Conservation (phyloP, 1,140 invertebrate genomes). For the Monochamus saltuarius region DNA sequence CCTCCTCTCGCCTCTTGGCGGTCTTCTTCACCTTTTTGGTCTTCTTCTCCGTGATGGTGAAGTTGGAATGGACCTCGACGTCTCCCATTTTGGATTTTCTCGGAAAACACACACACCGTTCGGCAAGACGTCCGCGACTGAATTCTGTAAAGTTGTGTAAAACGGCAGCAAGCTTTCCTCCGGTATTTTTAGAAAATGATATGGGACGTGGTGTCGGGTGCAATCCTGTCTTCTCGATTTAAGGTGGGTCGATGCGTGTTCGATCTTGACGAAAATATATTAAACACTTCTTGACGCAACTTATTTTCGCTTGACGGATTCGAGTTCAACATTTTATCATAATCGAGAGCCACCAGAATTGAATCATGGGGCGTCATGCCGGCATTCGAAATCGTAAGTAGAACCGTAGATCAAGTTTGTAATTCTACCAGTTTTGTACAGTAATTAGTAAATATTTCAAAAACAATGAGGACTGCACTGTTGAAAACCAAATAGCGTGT, state of each 20-base stretch:
- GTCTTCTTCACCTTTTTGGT: slow-evolving; percentile 87
- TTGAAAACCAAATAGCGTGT: too few relatives aligned
- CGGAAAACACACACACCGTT: slow-evolving; percentile 32
- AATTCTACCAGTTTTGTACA: too few relatives aligned
- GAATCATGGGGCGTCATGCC: neutral
- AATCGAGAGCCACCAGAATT: neutral
- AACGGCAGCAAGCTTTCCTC: slow-evolving; percentile 40
- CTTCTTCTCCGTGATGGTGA: slow-evolving; percentile 79
- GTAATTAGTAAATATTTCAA: too few relatives aligned
- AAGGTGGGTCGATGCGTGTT: slow-evolving; percentile 14
- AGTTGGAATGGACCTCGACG: slow-evolving; percentile 82
- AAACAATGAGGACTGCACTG: too few relatives aligned
- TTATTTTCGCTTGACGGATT: slow-evolving; percentile 20
- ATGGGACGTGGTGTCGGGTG: slow-evolving; percentile 51
- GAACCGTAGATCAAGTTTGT: neutral
- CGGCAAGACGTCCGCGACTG: slow-evolving; percentile 37
- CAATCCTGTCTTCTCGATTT: slow-evolving; percentile 20
- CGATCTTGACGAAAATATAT: slow-evolving; percentile 32
- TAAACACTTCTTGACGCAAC: slow-evolving; percentile 36
- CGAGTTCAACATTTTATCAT: slow-evolving; percentile 4
- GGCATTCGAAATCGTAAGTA: neutral
- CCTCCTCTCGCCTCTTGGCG: slow-evolving; percentile 70
- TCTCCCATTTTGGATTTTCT: slow-evolving; percentile 67
- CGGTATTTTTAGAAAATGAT: slow-evolving; percentile 53
- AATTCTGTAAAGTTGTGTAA: slow-evolving; percentile 46